Evolutionary conservation across 2,888 invertebrate genomes (phyloP), one percentile per base, ranked within the genome.

Genomic region (Nomada flava): DNA sequence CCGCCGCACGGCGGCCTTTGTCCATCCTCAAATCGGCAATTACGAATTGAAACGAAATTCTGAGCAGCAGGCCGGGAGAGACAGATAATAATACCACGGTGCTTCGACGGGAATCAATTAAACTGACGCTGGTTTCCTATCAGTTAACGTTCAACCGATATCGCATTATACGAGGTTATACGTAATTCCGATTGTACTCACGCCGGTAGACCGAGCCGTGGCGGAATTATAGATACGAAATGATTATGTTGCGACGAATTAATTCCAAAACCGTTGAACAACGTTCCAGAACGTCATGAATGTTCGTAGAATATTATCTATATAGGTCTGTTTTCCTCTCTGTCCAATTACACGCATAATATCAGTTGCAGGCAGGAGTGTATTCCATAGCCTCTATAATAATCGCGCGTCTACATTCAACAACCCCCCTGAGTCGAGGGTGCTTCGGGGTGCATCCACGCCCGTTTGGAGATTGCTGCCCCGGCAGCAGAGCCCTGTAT

Each of bases 401-500:
- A 69, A 50, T 70, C 20, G 64, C 63, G 47, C 55, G 59, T 44
- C 64, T 67, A 67, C 53, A 79, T 81, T 79, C 80, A 77, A 36
- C 69, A 55, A 64, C 75, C 59, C 69, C 70, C 47, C 23, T 10
- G 0, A 47, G 50, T 36, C 70, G 20, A 57, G 74, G 78, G 63
- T 53, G 62, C 29, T 29, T 63, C 53, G 70, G 68, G 84, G 81
- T 69, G 75, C 75, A 75, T 67, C 75, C 72, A 63, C 18, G 53
- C 52, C 10, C 29, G 20, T 76, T 52, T 36, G 47, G 29, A 57
- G 64, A 36, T 36, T 36, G 26, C 75, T 69, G 53, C 71, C 57
- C 57, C 59, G 26, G 63, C 70, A 47, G 36, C 52, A 63, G 36
- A 64, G 73, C 62, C 84, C 63, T 69, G 85, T 83, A 89, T 91